Evolutionary conservation across 2,888 invertebrate species (phyloP).

Genomic region (Drosophila anceps): DNA sequence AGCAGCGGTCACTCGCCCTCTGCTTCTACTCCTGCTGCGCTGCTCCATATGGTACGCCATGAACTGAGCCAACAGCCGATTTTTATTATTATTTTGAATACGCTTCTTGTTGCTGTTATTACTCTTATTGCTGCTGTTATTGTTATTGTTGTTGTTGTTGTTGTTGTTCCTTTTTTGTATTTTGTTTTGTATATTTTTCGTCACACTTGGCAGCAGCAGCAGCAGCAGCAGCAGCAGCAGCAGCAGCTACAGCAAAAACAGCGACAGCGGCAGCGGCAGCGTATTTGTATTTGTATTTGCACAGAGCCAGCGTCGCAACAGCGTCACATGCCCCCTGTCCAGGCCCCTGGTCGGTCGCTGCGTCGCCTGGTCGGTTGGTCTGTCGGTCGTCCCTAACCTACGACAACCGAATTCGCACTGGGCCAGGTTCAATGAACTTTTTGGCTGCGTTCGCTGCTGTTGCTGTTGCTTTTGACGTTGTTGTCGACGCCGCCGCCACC

Average conservation of each 20-base stretch:
- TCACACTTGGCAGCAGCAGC: constrained; percentile 76
- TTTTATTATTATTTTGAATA: constrained; percentile 80
- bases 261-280: constrained; percentile 44
- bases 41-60: constrained; percentile 60
- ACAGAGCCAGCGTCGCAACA: constrained; percentile 58
- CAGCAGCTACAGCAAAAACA: constrained; percentile 20
- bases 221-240: too few relatives aligned
- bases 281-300: constrained; percentile 70
- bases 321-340: constrained; percentile 62
- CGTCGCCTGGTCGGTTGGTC: constrained; percentile 37
- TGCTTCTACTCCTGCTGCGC: constrained; percentile 22
- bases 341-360: constrained; percentile 43
- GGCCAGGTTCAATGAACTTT: constrained; percentile 82
- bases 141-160: constrained; percentile 53
- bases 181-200: constrained; percentile 81
- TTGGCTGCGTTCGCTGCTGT: constrained; percentile 68
- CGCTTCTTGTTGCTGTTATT: constrained; percentile 72
- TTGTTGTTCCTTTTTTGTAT: constrained; percentile 69
- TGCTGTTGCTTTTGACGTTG: constrained; percentile 50
- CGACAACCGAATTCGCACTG: constrained; percentile 80
- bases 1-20: constrained; percentile 54
- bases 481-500: constrained; percentile 30
- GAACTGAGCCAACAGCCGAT: constrained; percentile 73
- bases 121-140: constrained; percentile 64
- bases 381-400: constrained; percentile 76